Evolutionary conservation across 2,888 invertebrate species (phyloP).

Genomic region (Clusia tigrina): DNA sequence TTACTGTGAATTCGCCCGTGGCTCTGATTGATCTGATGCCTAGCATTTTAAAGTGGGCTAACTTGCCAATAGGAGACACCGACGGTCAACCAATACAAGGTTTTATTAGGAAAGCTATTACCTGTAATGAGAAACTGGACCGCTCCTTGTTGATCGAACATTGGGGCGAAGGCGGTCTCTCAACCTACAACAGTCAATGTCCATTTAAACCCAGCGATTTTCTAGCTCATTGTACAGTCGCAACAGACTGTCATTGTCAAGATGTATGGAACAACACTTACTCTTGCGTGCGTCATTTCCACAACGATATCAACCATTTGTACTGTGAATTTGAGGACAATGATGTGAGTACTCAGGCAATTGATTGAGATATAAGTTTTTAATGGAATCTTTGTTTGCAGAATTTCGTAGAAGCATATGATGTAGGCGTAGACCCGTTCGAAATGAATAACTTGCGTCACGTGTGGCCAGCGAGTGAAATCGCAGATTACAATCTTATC

Average conservation of each 20-base stretch:
- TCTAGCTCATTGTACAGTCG: conserved; percentile 71
- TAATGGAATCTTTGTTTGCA: background rate
- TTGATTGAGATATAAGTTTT: background rate
- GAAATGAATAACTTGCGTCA: no score
- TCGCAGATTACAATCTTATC: no score
- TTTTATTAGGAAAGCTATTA: conserved; percentile 44
- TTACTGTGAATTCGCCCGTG: conserved; percentile 68
- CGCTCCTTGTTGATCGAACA: conserved; percentile 81
- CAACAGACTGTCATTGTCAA: conserved; percentile 83
- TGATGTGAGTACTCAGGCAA: conserved; percentile 55
- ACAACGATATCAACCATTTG: no score
- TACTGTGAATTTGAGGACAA: conserved; percentile 65
- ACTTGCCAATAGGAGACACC: conserved; percentile 67
- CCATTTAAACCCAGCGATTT: conserved; percentile 67
- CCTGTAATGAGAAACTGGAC: conserved; percentile 33
- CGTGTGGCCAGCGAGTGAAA: no score
- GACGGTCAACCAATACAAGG: conserved; percentile 71
- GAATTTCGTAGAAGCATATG: conserved; percentile 67
- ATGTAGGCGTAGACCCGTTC: no score
- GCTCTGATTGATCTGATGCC: conserved; percentile 85
- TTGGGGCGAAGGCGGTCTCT: conserved; percentile 75
- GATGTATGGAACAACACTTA: conserved; percentile 86
- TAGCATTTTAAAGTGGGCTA: conserved; percentile 79
- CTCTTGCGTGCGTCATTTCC: conserved; percentile 75
- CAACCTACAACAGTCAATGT: conserved; percentile 70